These are phyloP conservation scores for Antennarius striatus DNA, from an alignment of 2,113 vertebrate species.

Conservation along the genomic window DNA sequence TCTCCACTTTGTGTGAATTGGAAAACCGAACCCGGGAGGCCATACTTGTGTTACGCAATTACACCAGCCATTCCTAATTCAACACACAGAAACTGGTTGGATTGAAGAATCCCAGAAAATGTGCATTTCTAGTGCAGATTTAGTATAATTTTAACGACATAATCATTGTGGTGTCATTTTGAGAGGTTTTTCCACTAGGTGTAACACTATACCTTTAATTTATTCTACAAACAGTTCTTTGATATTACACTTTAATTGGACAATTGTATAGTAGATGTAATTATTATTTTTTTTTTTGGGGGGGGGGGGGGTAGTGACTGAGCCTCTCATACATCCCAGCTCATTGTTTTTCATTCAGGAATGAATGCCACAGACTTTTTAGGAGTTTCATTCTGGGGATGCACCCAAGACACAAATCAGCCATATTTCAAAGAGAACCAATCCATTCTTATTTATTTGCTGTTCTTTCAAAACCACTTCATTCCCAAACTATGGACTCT, in stretches of 20 bases:
- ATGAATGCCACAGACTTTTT: constrained; percentile 77
- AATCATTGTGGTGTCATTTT: not conserved
- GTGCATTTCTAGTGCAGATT: constrained; percentile 30
- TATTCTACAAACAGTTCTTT: not conserved
- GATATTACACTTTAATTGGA: too few relatives aligned
- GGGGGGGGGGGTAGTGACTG: constrained; percentile 59
- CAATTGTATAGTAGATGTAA: constrained; percentile 9
- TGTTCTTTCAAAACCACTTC: constrained; percentile 71
- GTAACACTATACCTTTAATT: not conserved
- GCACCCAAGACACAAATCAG: constrained; percentile 78
- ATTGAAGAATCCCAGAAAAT: constrained; percentile 52
- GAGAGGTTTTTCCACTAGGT: not conserved
- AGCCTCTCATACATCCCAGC: constrained; percentile 70
- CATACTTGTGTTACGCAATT: constrained; percentile 68
- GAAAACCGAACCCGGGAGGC: constrained; percentile 68
- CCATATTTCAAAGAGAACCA: constrained; percentile 74
- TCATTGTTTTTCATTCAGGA: constrained; percentile 75
- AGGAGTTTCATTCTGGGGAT: constrained; percentile 70
- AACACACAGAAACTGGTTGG: constrained; percentile 41
- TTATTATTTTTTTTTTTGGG: constrained; percentile 51
- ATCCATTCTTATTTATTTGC: constrained; percentile 78
- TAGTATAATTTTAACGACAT: constrained; percentile 29
- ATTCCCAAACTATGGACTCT: constrained; percentile 57
- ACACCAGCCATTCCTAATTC: constrained; percentile 70
- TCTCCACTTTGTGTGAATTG: constrained; percentile 69